Conservation (phyloP, 1,140 invertebrate genomes). For the Carcinoscorpius rotundicauda region DNA sequence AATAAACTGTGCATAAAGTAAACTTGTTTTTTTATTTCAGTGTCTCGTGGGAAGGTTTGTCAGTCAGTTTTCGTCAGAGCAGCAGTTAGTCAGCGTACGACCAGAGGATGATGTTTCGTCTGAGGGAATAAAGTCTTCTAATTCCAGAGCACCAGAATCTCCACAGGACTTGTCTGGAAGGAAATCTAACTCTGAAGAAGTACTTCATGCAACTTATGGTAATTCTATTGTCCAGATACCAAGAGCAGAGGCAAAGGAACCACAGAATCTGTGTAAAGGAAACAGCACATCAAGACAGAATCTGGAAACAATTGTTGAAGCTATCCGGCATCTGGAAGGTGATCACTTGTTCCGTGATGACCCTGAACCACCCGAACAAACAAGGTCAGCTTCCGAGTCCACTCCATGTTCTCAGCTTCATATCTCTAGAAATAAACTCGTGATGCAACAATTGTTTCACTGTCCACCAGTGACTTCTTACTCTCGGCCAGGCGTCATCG, state of each 20-base stretch:
- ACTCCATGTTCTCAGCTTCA: neutral
- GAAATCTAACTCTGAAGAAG: neutral
- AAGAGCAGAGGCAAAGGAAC: neutral
- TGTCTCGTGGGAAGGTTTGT: too few species aligned
- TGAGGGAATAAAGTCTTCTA: too few species aligned
- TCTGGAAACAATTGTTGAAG: slow-evolving; percentile 93
- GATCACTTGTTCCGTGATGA: slow-evolving; percentile 59
- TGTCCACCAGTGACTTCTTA: neutral
- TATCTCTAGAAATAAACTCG: neutral
- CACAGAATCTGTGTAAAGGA: neutral
- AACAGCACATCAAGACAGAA: slow-evolving; percentile 66
- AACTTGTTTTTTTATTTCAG: too few species aligned
- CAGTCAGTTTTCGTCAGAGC: too few species aligned
- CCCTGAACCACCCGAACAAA: neutral
- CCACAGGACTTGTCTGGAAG: neutral
- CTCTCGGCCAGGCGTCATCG: neutral
- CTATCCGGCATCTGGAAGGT: slow-evolving; percentile 90
- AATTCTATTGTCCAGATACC: neutral
- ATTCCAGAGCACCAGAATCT: too few species aligned
- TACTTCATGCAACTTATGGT: neutral
- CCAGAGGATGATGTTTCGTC: too few species aligned
- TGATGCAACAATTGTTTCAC: neutral
- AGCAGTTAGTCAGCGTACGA: too few species aligned
- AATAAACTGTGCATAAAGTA: too few species aligned
- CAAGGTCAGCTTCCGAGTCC: neutral